These are phyloP conservation scores for Lordiphosa mommai DNA, from an alignment of 1,140 invertebrate species.

Conservation along the genomic window DNA sequence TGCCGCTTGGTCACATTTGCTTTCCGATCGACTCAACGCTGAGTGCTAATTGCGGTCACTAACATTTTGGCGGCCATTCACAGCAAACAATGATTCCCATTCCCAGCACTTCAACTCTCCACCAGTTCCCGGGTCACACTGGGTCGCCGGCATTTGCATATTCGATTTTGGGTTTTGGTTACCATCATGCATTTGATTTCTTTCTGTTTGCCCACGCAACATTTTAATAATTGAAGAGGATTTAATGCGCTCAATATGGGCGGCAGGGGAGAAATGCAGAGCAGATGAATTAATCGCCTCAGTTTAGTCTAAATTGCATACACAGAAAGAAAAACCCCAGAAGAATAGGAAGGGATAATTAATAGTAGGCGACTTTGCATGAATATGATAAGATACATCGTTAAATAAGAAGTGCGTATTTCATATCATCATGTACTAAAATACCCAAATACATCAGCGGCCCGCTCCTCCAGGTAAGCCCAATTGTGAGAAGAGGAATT, in stretches of 20 bases:
- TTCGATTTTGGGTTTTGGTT: constrained; percentile 44
- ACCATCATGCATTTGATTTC: constrained; percentile 23
- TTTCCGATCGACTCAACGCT: constrained; percentile 3
- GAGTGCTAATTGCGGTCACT: constrained; percentile 67
- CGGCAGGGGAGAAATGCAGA: neutral
- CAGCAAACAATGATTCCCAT: neutral
- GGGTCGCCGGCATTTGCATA: constrained; percentile 33
- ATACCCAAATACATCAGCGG: too few relatives aligned
- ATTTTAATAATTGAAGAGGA: neutral
- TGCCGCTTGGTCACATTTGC: constrained; percentile 32
- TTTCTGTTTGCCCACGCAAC: neutral
- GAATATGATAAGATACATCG: too few relatives aligned
- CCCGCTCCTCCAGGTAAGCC: too few relatives aligned
- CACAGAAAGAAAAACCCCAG: too few relatives aligned
- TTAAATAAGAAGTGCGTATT: too few relatives aligned
- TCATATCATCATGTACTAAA: too few relatives aligned
- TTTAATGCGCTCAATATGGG: neutral
- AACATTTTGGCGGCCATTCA: constrained; percentile 59
- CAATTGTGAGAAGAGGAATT: too few relatives aligned
- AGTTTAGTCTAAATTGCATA: too few relatives aligned
- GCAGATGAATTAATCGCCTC: neutral
- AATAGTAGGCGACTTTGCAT: too few relatives aligned
- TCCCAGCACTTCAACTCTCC: neutral
- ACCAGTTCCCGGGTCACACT: constrained; percentile 7
- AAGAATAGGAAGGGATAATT: too few relatives aligned